Evolutionary conservation across 2,797 vertebrate species (phyloP).

Genomic region (Acipenser transmontanus): DNA sequence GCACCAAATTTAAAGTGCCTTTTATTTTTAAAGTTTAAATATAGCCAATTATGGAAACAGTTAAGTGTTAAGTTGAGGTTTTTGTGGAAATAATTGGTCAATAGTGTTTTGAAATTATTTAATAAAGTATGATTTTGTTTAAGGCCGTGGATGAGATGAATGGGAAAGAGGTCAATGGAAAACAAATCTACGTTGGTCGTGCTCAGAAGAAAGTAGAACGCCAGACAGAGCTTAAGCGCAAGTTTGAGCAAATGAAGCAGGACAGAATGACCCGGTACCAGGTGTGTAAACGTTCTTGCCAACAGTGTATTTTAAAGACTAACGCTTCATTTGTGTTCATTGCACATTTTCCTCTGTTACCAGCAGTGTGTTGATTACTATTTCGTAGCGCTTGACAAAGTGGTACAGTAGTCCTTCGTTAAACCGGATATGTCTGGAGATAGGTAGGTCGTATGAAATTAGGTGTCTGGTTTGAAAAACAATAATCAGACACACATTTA

Average conservation of each 20-base stretch:
- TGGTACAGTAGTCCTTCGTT: not conserved
- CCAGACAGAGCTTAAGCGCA: constrained; percentile 94
- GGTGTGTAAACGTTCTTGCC: constrained; percentile 48
- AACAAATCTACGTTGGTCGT: constrained; percentile 90
- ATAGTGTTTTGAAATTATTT: not conserved
- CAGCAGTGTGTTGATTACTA: too few relatives aligned
- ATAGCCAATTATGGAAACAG: too few relatives aligned
- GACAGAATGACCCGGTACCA: constrained; percentile 98
- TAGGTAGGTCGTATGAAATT: not conserved
- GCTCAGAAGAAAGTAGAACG: constrained; percentile 97
- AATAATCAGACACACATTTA: too few relatives aligned
- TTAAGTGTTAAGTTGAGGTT: too few relatives aligned
- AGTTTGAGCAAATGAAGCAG: constrained; percentile 98
- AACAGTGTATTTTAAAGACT: too few relatives aligned
- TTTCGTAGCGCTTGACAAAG: not conserved
- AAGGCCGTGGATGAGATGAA: constrained; percentile 98
- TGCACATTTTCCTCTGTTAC: too few relatives aligned
- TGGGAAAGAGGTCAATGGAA: constrained; percentile 91
- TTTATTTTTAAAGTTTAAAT: too few relatives aligned
- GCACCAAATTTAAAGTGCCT: not conserved
- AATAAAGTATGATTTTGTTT: constrained; percentile 5
- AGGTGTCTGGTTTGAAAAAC: too few relatives aligned
- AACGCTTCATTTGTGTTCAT: too few relatives aligned
- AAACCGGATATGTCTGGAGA: too few relatives aligned
- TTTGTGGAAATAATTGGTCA: not conserved